phyloP scores from a whole-genome alignment of 2,888 invertebrate species.

The Unio delphinus region DNA sequence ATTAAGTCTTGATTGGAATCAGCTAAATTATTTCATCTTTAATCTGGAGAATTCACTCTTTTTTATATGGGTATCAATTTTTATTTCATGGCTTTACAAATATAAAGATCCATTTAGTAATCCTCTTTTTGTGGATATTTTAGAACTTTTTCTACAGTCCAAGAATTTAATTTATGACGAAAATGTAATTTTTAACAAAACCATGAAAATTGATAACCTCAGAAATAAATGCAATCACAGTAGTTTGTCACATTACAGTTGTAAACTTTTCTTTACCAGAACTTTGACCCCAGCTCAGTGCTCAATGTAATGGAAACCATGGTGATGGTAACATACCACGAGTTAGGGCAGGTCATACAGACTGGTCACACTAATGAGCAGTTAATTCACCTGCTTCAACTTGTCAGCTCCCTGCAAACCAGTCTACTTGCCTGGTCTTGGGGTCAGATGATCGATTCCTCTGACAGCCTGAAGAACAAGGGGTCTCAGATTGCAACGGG shows the following conservation, averaged over 20 bases:
- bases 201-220: too few relatives aligned
- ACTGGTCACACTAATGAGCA: slow-evolving; percentile 50
- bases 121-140: too few relatives aligned
- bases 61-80: too few relatives aligned
- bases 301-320: slow-evolving; percentile 67
- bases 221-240: not conserved
- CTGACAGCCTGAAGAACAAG: slow-evolving; percentile 30
- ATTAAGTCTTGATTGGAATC: too few relatives aligned
- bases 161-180: too few relatives aligned
- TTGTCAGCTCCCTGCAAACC: slow-evolving; percentile 67
- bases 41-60: too few relatives aligned
- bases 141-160: too few relatives aligned
- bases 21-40: too few relatives aligned
- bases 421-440: slow-evolving; percentile 66
- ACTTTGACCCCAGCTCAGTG: slow-evolving; percentile 54
- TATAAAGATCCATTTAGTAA: too few relatives aligned
- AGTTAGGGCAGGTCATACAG: slow-evolving; percentile 50
- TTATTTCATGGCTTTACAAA: too few relatives aligned
- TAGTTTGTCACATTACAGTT: not conserved
- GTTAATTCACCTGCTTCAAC: slow-evolving; percentile 62
- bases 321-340: slow-evolving; percentile 65
- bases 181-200: too few relatives aligned
- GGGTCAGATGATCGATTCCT: slow-evolving; percentile 52
- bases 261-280: slow-evolving; percentile 38
- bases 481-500: slow-evolving; percentile 30